Evolutionary conservation across 35 echinoderm and acorn worm species (phyloP), one percentile per base, ranked within the genome.

Genomic region (Ophioderma brevispina): DNA sequence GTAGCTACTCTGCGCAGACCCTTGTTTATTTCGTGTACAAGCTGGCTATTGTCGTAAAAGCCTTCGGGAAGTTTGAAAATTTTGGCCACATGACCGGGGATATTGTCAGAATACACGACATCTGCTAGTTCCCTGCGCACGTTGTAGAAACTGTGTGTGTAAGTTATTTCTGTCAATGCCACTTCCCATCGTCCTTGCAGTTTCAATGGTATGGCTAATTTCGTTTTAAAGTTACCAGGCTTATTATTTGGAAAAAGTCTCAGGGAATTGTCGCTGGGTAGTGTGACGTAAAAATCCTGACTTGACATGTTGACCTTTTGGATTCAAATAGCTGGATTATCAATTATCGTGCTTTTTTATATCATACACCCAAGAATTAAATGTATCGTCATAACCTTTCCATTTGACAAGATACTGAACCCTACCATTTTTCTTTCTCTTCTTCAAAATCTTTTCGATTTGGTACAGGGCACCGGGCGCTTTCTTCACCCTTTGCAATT

Each of bases 331-430:
- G 1, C 4, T 70, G 59, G 10, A 6, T 25, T 70, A 1, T 25
- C 23, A 25, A 25, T 70, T 4, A 70, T 4, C 59, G 2, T 15
- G 10, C 59, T 18, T 25, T 70, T 86, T 75, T 31, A 86, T 63
- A 37, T 86, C 33, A 86, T 86, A 50, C 33, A 95, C 90, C 94
- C 94, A 96, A 41, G 40, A 78, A 39, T 92, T 90, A 38, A 92
- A 96, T 39, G 78, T 80, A 31, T 55, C 31, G 13, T 85, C 4
- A 35, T 92, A 96, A 0, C 90, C 94, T 50, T 56, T 17, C 91
- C 86, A 96, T 39, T 92, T 92, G 14, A 96, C 86, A 28, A 92
- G 92, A 78, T 89, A 92, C 50, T 96, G 56, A 23, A 36, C 87
- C 40, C 46, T 64, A 40, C 86, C 90, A 0, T 84, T 46, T 30